These are phyloP conservation scores for Polydesmus complanatus DNA, from an alignment of 2,888 invertebrate genomes.

Conservation along the genomic window DNA sequence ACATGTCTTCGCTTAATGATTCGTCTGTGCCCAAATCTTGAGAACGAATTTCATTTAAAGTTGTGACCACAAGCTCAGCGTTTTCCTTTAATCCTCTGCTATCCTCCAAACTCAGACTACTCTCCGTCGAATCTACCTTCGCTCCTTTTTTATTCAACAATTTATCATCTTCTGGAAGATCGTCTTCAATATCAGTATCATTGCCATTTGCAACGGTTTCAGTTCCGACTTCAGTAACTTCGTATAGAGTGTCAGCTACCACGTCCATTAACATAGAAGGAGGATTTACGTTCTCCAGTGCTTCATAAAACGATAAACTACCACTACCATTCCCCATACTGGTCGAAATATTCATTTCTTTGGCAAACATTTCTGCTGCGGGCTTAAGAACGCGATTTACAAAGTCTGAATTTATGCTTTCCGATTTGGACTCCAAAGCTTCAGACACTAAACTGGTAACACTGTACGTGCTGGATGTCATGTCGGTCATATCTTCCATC, in stretches of 20 bases:
- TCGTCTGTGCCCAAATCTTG: constrained; percentile 24
- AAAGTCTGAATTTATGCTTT: constrained; percentile 22
- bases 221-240: constrained; percentile 37
- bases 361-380: constrained; percentile 23
- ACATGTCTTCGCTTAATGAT: constrained; percentile 34
- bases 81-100: constrained; percentile 41
- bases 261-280: constrained; percentile 58
- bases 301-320: constrained; percentile 31
- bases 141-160: constrained; percentile 12
- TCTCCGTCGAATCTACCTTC: constrained; percentile 13
- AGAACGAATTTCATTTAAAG: constrained; percentile 36
- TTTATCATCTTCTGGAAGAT: constrained; percentile 24
- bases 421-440: constrained; percentile 39
- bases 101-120: constrained; percentile 29
- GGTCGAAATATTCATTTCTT: constrained; percentile 31
- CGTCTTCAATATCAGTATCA: constrained; percentile 31
- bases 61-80: constrained; percentile 42
- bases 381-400: constrained; percentile 40
- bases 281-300: constrained; percentile 52
- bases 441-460: constrained; percentile 71
- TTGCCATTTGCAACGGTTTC: constrained; percentile 44
- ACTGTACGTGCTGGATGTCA: constrained; percentile 69
- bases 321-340: constrained; percentile 30
- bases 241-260: constrained; percentile 39
- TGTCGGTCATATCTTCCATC: constrained; percentile 51